These are phyloP conservation scores for Sturmia bella DNA, from an alignment of 2,888 invertebrate species.

Conservation along the genomic window DNA sequence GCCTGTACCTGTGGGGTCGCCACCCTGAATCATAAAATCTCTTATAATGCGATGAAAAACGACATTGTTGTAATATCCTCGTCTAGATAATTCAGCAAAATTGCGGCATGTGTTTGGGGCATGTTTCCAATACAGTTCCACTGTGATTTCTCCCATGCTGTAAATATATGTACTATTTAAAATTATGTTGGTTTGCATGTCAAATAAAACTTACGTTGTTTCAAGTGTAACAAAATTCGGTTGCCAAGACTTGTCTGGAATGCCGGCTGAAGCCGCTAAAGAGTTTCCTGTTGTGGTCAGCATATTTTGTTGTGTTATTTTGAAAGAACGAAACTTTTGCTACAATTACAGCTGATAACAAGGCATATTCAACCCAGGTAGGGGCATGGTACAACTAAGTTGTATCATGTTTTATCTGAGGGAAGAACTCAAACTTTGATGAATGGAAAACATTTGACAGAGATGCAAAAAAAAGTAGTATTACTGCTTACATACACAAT, in stretches of 20 bases:
- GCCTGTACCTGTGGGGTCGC: slow-evolving; percentile 98
- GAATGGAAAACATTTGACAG: too few relatives aligned
- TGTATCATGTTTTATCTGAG: too few relatives aligned
- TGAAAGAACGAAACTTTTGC: too few relatives aligned
- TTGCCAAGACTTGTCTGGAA: slow-evolving; percentile 95
- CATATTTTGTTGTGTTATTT: slow-evolving; percentile 71
- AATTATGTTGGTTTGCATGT: slow-evolving; percentile 10
- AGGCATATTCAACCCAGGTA: too few relatives aligned
- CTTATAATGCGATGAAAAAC: slow-evolving; percentile 97
- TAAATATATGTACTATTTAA: slow-evolving; percentile 31
- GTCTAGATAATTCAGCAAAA: slow-evolving; percentile 95
- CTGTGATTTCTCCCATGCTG: slow-evolving; percentile 95
- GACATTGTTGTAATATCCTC: slow-evolving; percentile 98
- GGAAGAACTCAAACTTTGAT: too few relatives aligned
- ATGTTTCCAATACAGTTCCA: slow-evolving; percentile 99
- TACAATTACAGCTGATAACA: too few relatives aligned
- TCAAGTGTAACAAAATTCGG: slow-evolving; percentile 91
- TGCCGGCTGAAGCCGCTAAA: slow-evolving; percentile 83
- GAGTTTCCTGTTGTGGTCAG: slow-evolving; percentile 72
- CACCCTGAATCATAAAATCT: slow-evolving; percentile 97
- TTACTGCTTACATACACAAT: too few relatives aligned
- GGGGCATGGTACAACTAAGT: too few relatives aligned
- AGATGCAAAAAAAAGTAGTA: too few relatives aligned
- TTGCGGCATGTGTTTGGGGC: slow-evolving; percentile 98
- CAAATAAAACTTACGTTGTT: slow-evolving; percentile 87